A percentile compares a stretch with the other conserved stretches of the same genome.
Conservation (phyloP, 2,113 vertebrate species). For the Caretta caretta region DNA sequence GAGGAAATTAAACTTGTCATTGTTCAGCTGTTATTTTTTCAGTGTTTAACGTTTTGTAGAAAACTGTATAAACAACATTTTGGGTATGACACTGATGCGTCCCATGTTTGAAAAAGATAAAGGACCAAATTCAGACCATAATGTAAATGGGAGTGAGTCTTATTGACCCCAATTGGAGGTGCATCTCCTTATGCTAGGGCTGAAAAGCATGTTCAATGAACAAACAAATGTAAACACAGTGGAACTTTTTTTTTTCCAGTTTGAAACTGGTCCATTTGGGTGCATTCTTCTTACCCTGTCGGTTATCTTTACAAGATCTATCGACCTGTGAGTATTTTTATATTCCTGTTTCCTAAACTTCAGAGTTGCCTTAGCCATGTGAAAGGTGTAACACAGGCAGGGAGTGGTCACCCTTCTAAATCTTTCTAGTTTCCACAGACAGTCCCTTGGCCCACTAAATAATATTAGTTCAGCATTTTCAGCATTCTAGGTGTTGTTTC, state of each 20-base stretch:
- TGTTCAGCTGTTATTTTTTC: background rate
- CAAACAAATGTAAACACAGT: background rate
- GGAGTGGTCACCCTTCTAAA: background rate
- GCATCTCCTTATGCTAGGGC: background rate
- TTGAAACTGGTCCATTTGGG: constrained; percentile 87
- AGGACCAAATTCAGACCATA: background rate
- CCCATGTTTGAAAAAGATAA: background rate
- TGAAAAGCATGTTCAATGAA: background rate
- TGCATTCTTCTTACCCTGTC: constrained; percentile 92
- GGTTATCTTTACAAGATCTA: constrained; percentile 90
- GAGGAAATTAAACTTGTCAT: background rate
- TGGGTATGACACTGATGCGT: rapidly evolving
- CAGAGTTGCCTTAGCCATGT: background rate
- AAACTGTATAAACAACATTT: background rate
- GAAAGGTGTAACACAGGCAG: background rate
- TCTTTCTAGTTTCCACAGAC: background rate
- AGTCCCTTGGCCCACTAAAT: background rate
- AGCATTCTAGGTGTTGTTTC: background rate
- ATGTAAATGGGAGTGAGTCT: background rate
- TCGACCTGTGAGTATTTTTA: constrained; percentile 84
- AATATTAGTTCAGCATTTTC: background rate
- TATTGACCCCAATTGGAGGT: background rate
- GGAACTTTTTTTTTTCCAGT: constrained; percentile 77
- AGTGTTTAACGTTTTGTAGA: background rate
- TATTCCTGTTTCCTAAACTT: background rate